Conservation (phyloP, 2,797 vertebrate species). For the Pygocentrus nattereri region DNA sequence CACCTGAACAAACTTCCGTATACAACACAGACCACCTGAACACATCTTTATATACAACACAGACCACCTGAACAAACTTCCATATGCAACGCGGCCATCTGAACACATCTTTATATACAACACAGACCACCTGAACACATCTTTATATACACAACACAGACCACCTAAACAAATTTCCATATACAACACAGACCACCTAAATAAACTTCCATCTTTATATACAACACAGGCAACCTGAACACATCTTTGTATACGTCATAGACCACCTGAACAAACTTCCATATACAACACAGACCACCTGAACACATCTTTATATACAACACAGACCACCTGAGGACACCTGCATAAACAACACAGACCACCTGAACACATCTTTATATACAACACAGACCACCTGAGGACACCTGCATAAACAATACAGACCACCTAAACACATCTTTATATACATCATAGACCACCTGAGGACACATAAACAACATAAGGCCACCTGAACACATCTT, state of each 20-base stretch:
- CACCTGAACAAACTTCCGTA: background rate
- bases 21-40: background rate
- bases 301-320: too few species aligned
- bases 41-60: background rate
- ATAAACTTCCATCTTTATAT: background rate
- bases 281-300: too few species aligned
- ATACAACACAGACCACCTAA: background rate
- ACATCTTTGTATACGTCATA: background rate
- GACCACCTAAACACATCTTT: too few species aligned
- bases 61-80: background rate
- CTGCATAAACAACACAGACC: too few species aligned
- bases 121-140: background rate
- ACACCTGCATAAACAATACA: too few species aligned
- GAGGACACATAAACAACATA: too few species aligned
- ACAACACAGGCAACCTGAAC: background rate
- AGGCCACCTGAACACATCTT: too few species aligned
- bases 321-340: too few species aligned
- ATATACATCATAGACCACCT: too few species aligned
- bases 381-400: too few species aligned
- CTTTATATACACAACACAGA: background rate
- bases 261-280: background rate
- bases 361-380: too few species aligned
- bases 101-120: background rate
- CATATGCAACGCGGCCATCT: background rate
- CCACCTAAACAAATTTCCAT: slow-evolving; percentile 10